Conservation (phyloP, 2,113 vertebrate genomes). For the Pluvialis apricaria region DNA sequence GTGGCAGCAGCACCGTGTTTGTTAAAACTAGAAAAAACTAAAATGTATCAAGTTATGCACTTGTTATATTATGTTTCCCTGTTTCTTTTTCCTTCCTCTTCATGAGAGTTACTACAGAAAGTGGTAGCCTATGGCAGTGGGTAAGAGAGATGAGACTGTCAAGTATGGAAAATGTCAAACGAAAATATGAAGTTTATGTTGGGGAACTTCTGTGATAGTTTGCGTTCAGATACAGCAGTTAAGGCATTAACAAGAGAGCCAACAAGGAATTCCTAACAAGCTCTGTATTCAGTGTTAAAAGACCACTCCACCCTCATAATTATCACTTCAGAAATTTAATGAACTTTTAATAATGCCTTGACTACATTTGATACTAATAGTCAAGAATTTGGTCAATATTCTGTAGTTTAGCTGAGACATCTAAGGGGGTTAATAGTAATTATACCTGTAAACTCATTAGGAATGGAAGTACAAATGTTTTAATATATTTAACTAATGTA, state of each 20-base stretch:
- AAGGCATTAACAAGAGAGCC: background rate
- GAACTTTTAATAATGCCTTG: background rate
- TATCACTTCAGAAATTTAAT: background rate
- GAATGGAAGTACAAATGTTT: background rate
- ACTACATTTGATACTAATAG: background rate
- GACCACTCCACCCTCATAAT: background rate
- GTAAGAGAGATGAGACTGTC: background rate
- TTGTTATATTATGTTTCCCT: background rate
- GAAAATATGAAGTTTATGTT: background rate
- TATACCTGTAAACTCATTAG: background rate
- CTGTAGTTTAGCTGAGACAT: background rate
- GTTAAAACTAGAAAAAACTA: background rate
- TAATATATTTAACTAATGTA: background rate
- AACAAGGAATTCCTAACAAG: background rate
- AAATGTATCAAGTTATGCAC: background rate
- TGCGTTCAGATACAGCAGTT: background rate
- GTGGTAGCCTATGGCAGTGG: background rate
- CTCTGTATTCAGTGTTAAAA: background rate
- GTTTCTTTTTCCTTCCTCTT: background rate
- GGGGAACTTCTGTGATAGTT: background rate
- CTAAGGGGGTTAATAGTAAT: background rate
- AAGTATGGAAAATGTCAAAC: background rate
- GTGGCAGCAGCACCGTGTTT: accelerated
- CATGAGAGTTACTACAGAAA: background rate
- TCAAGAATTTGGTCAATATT: background rate